Base-by-base conservation (phyloP, 1,140 invertebrate genomes). In the Heliconius hermathena region DNA sequence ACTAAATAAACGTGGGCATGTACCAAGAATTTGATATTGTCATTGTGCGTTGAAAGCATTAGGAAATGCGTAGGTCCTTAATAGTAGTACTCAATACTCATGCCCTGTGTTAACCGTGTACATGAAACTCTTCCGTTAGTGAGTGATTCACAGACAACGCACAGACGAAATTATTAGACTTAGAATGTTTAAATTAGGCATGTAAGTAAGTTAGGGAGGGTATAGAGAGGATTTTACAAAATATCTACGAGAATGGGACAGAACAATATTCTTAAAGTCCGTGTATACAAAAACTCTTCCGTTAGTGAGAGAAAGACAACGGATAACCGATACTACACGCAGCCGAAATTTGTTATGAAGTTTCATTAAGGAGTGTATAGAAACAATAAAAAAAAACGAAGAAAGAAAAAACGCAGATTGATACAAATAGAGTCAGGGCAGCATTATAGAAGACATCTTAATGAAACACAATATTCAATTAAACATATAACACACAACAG, bases 1-100 rank as follows among this genome's bases (percentile, higher is more conserved):
- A 33, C 41, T 29, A 52, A 49, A 33, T 22, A 52, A 74, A 80
- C 60, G 74, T 72, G 70, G 78, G 74, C 70, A 74, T 33, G n/a
- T 80, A 80, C 74, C 78, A 33, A 57, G 74, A 80, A 76, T 60
- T 57, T 22, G 52, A 29, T 79, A 46, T 49, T 57, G 73, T 80
- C 74, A 79, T 66, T 71, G 74, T 38, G 36, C 60, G 76, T 36
- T 49, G 20, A 71, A 72, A 70, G 73, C 36, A 76, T 73, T 33
- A 78, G 72, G 72, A 49, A 73, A 49, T 49, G 22, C 72, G 72
- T 73, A 46, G 72, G 38, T 38, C 38, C 72, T 33, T 49, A 49
- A 73, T 72, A 41, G 36, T 72, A 66, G 71, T 72, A 66, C 60
- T 6, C 22, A 66, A 13, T 72, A 66, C 22, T 66, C 60, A 66